phyloP scores from a whole-genome alignment of 2,888 invertebrate genomes.

The Dione vanillae region DNA sequence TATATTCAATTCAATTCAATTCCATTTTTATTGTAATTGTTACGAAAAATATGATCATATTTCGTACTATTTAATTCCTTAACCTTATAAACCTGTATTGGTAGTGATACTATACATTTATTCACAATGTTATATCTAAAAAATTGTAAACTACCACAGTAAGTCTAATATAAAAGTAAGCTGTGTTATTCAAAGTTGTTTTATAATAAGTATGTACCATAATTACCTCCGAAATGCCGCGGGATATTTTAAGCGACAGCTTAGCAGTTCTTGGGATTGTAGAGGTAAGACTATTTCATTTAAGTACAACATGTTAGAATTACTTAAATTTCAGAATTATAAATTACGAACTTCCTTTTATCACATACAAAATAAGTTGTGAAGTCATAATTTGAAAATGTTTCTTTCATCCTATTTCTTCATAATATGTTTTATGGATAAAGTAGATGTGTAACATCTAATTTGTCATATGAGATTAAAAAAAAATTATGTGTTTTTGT shows the following conservation, averaged over 20 bases:
- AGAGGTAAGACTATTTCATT: conserved; percentile 69
- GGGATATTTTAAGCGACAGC: conserved; percentile 88
- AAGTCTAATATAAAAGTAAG: conserved; percentile 15
- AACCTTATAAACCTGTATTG: background rate
- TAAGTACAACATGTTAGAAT: background rate
- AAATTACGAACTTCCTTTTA: too few species aligned
- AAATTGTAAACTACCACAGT: background rate
- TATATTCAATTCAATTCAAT: too few species aligned
- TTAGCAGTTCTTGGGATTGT: conserved; percentile 85
- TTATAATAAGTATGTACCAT: conserved; percentile 49
- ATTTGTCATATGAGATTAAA: too few species aligned
- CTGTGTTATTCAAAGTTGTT: conserved; percentile 10
- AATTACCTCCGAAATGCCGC: conserved; percentile 80
- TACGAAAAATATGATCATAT: too few species aligned
- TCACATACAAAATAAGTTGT: too few species aligned
- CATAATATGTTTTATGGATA: too few species aligned
- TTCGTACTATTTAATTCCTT: background rate
- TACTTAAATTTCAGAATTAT: background rate
- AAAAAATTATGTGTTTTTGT: background rate
- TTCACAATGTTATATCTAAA: background rate
- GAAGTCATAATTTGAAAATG: too few species aligned
- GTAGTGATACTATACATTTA: background rate
- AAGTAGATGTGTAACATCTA: too few species aligned
- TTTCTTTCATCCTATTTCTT: too few species aligned
- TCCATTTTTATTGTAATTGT: too few species aligned